Percentiles rank a stretch among this genome's conserved stretches.
phyloP scores from a whole-genome alignment of 1,140 invertebrate species.

The Drosophila tropicalis region DNA sequence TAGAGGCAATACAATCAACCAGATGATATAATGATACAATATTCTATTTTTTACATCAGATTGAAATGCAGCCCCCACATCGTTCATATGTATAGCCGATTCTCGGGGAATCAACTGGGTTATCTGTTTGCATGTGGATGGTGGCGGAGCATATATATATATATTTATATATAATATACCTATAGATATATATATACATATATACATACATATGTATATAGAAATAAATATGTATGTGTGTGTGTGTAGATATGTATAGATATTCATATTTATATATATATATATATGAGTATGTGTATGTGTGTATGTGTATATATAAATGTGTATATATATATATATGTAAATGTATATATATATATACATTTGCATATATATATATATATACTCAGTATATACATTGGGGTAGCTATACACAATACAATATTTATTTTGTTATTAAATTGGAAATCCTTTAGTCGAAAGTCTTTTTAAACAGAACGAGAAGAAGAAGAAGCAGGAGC shows the following conservation, averaged over 20 bases:
- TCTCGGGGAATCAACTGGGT: background rate
- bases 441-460: constrained; percentile 17
- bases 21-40: background rate
- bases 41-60: constrained; percentile 2
- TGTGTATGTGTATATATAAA: constrained; percentile 10
- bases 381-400: background rate
- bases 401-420: background rate
- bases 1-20: constrained; percentile 8
- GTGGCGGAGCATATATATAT: no score
- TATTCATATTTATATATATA: no score
- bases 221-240: no score
- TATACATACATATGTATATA: no score
- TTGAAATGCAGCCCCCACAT: background rate
- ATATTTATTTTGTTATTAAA: constrained; percentile 48
- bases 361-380: background rate
- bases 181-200: no score
- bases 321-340: constrained; percentile 32
- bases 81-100: background rate
- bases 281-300: background rate
- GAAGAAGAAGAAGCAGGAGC: background rate
- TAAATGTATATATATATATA: background rate
- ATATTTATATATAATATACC: no score
- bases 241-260: no score
- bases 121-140: no score
- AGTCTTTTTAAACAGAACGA: background rate